Evolutionary conservation across 2,888 invertebrate species (phyloP).

Genomic region (Eulithis testata): DNA sequence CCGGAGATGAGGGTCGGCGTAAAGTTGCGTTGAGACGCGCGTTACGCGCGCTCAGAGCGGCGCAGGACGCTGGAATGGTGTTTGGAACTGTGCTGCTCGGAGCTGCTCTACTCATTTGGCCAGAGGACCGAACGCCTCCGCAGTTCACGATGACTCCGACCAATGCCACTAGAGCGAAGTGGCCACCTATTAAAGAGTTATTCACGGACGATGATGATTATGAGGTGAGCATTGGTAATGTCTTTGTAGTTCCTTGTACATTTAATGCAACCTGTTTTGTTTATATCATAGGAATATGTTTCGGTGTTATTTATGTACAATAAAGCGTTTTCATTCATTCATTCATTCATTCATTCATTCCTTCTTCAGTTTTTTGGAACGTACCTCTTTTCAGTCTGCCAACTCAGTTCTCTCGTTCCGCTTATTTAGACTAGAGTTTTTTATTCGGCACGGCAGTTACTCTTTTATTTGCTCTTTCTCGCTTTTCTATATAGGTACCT

Average conservation of each 20-base stretch:
- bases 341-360: neutral
- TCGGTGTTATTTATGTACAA: too few species aligned
- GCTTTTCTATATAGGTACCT: too few species aligned
- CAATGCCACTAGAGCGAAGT: slow-evolving; percentile 68
- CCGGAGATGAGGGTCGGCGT: slow-evolving; percentile 72
- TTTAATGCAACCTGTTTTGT: too few species aligned
- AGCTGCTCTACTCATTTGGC: slow-evolving; percentile 79
- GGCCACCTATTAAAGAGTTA: slow-evolving; percentile 78
- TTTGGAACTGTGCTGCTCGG: slow-evolving; percentile 73
- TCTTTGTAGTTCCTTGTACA: neutral
- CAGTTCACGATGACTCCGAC: slow-evolving; percentile 69
- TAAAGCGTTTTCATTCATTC: too few species aligned
- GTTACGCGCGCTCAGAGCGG: slow-evolving; percentile 71
- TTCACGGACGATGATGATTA: slow-evolving; percentile 84
- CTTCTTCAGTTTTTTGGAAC: too few species aligned
- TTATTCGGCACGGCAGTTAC: too few species aligned
- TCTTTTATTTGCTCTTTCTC: too few species aligned
- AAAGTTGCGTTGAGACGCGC: slow-evolving; percentile 72
- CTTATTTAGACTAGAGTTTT: too few species aligned
- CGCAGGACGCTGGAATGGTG: slow-evolving; percentile 77
- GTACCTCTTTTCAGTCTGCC: too few species aligned
- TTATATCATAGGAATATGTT: too few species aligned
- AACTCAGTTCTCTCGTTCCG: too few species aligned
- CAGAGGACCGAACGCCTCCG: slow-evolving; percentile 72
- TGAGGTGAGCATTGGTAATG: slow-evolving; percentile 66